Base-by-base conservation (phyloP, 2,797 vertebrate species). In the Eulemur coronatus region DNA sequence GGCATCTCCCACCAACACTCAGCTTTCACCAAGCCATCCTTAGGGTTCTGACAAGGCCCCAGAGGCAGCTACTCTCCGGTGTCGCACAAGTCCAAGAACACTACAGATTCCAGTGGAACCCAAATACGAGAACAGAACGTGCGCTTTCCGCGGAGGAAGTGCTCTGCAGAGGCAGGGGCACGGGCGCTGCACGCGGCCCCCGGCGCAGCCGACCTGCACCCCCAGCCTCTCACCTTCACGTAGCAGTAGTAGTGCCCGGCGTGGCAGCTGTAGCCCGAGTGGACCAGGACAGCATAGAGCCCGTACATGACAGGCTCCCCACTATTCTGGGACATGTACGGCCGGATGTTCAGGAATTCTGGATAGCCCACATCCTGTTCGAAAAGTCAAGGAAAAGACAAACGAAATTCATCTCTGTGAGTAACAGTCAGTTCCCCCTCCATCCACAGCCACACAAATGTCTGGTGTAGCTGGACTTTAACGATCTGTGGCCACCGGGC, bases 241-340 rank as follows among this genome's bases (percentile, higher is more conserved):
- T 99, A 99, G 98, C 99, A 99, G 98, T 99, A 99, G 93, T 99
- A 99, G 98, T 99, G 99, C 0, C 99, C 99, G 0, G 99, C 99
- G 0, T 99, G 99, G 98, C 99, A 99, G 97, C 99, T 99, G 98
- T 99, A 99, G 43, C 99, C 99, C 8, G 99, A 99, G 97, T 99
- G 99, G 79, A 99, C 99, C 96, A 99, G 99, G 57, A 99, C 99
- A 0, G 99, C 99, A 2, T 99, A 99, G 59, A 99, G 99, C 12
- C 99, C 99, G 0, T 99, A 99, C 99, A 98, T 99, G 41, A 99
- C 98, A 0, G 99, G 99, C 41, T 99, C 99, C 0, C 99, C 99
- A 0, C 96, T 98, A 96, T 97, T 99, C 98, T 99, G 99, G 24
- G 99, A 99, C 99, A 99, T 99, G 98, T 99, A 99, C 0, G 99